Conservation (phyloP, 2,113 vertebrate species). For the Antigone vipio region DNA sequence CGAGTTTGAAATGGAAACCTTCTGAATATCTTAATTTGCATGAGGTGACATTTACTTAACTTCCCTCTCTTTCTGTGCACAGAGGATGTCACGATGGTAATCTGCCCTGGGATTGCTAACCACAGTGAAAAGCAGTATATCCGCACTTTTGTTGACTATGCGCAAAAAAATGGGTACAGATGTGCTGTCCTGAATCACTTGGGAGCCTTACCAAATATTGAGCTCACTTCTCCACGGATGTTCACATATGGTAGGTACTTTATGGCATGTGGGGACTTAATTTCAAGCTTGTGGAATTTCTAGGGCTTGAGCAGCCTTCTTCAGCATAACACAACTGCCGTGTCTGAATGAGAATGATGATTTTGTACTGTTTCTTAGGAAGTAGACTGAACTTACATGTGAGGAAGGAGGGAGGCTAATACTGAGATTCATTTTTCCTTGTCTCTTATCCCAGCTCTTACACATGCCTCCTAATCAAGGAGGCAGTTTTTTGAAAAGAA, state of each 20-base stretch:
- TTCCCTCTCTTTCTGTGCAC: slow-evolving; percentile 4
- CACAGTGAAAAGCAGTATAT: slow-evolving; percentile 99
- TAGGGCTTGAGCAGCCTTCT: background rate
- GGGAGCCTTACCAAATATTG: slow-evolving; percentile 93
- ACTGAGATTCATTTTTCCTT: background rate
- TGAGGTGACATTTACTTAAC: slow-evolving; percentile 54
- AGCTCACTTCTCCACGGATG: slow-evolving; percentile 97
- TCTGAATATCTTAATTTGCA: slow-evolving; percentile 30
- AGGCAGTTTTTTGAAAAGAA: background rate
- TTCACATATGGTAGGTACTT: slow-evolving; percentile 91
- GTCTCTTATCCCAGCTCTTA: background rate
- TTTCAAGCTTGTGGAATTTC: background rate
- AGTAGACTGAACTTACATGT: background rate
- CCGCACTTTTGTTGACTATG: slow-evolving; percentile 94
- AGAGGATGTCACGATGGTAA: slow-evolving; percentile 98
- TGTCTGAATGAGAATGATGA: no score
- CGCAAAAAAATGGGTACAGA: slow-evolving; percentile 94
- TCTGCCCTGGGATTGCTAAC: slow-evolving; percentile 97
- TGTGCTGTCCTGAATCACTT: slow-evolving; percentile 96
- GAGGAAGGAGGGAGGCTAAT: background rate
- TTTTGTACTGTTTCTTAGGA: background rate
- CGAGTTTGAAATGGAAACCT: background rate
- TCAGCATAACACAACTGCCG: background rate
- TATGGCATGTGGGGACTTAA: background rate
- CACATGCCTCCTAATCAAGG: background rate